A percentile compares a stretch with the other conserved stretches of the same genome.
These are phyloP conservation scores for Oncopeltus fasciatus DNA, from an alignment of 1,140 invertebrate genomes.

Conservation along the genomic window DNA sequence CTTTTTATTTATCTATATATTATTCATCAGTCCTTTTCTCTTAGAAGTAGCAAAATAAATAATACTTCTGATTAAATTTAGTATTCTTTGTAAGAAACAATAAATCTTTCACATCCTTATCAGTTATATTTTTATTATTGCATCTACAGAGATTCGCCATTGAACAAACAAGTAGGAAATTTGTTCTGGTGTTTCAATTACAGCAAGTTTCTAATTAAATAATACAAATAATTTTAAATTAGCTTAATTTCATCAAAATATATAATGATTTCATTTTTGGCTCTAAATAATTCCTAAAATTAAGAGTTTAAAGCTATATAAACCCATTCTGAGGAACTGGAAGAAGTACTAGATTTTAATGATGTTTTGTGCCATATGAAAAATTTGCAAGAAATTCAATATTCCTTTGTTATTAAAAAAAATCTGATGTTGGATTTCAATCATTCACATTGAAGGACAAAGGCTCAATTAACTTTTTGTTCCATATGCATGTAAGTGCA, in stretches of 20 bases:
- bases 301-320: neutral
- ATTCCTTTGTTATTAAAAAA: too few species aligned
- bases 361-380: too few species aligned
- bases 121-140: too few species aligned
- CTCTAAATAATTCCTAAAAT: neutral
- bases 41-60: constrained; percentile 6
- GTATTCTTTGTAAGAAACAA: neutral
- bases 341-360: neutral
- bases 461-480: too few species aligned
- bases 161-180: neutral
- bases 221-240: too few species aligned
- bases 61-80: constrained; percentile 2
- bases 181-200: neutral
- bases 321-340: neutral
- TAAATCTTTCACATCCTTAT: too few species aligned
- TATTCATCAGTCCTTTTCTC: constrained; percentile 3
- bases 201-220: neutral
- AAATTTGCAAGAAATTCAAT: too few species aligned
- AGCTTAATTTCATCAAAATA: too few species aligned
- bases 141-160: neutral
- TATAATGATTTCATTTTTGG: neutral
- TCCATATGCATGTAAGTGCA: too few species aligned
- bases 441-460: too few species aligned
- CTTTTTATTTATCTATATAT: neutral
- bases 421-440: too few species aligned